Base-by-base conservation (phyloP, 92 coral and sea anemone genomes). In the Epizoanthus scotinus region DNA sequence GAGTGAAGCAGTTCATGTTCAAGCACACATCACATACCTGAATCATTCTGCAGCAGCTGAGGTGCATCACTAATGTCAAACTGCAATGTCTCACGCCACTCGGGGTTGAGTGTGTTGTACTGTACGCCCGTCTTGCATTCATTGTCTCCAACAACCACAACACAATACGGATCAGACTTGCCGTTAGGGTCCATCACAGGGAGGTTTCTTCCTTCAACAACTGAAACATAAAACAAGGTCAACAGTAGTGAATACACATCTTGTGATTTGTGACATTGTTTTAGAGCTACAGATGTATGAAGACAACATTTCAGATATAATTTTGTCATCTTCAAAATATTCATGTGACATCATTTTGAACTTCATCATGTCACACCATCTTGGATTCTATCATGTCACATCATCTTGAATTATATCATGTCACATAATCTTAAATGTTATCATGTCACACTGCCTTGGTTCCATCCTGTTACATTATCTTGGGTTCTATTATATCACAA, bases 141-240 rank as follows among this genome's bases (percentile, higher is more conserved):
- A 25, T 93, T 92, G 27, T 83, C 90, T 0, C 96, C 96, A 0
- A 87, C 91, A 18, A 61, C 82, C 59, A 95, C 89, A 21, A 95
- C 68, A 82, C 99, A 95, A 89, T 95, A 95, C 29, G 99, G 99
- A 84, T 95, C 99, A 14, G 99, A 93, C 70, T 95, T 95, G 77
- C 99, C 99, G 22, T 91, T 91, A 3, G 97, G 90, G 62, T 95
- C 99, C 99, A 93, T 95, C 10, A 90, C 93, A 5, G 95, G 86
- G 14, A 95, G 85, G 21, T 95, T 91, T 44, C 94, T 89, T 6
- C 99, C 99, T 60, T 90, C 92, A 49, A 89, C 86, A 77, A 94
- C 98, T 94, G 7, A 1, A 17, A 17, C 66, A 64, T 1, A 19
- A n/a, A 77, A 14, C 38, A 56, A 18, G 19, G 3, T 26, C 18